Conservation (phyloP, 2,888 invertebrate species). For the Hipparchia semele region DNA sequence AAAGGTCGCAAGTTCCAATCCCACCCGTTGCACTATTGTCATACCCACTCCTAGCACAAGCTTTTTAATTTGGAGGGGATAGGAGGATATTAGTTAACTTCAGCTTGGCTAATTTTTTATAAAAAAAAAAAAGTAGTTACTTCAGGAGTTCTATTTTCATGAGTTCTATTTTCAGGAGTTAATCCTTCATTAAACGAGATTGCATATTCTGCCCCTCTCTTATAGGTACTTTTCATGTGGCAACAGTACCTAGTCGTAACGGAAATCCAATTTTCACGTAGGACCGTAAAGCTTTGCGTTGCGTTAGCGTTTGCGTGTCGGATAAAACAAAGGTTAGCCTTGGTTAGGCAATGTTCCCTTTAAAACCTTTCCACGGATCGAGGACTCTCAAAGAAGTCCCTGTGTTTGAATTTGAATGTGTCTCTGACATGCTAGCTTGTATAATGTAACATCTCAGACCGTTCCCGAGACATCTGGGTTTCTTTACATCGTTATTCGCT, state of each 20-base stretch:
- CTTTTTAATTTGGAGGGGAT: no score
- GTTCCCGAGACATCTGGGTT: not conserved
- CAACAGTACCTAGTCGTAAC: not conserved
- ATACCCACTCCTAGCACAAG: no score
- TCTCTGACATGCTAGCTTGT: not conserved
- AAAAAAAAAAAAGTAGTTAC: no score
- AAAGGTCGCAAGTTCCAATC: no score
- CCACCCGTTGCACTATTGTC: no score
- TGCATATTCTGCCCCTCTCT: no score
- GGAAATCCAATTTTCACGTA: constrained; percentile 11
- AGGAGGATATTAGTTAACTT: no score
- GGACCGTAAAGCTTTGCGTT: not conserved
- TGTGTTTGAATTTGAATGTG: not conserved
- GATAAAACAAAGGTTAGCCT: not conserved
- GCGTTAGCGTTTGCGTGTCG: not conserved
- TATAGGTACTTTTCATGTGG: not conserved
- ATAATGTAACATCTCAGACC: not conserved
- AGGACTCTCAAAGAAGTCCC: not conserved
- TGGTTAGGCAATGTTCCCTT: not conserved
- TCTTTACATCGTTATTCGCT: no score
- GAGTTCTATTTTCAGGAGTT: no score
- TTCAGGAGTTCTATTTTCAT: no score
- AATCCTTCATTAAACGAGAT: no score
- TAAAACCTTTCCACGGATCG: not conserved
- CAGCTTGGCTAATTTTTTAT: no score